Percentiles rank a stretch among this genome's conserved stretches.
phyloP scores from a whole-genome alignment of 2,888 invertebrate species.

The Cancer borealis region DNA sequence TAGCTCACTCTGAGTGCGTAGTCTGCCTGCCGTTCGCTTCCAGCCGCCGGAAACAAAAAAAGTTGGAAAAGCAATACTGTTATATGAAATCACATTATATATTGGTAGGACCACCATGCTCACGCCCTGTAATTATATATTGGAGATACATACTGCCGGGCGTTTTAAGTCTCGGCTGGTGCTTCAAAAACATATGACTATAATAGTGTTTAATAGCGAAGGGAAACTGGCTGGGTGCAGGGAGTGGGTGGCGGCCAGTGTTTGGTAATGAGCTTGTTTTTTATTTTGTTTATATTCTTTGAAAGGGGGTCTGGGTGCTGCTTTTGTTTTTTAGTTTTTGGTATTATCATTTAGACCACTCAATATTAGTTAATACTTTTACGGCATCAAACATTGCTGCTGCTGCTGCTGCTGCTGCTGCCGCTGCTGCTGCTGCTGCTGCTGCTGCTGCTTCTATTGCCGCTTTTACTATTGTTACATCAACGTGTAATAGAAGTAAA shows the following conservation, averaged over 20 bases:
- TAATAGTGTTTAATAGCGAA: background rate
- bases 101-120: background rate
- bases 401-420: too few relatives aligned
- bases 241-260: background rate
- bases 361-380: too few relatives aligned
- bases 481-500: too few relatives aligned
- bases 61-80: background rate
- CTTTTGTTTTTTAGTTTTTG: background rate
- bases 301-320: background rate
- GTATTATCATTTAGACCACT: too few relatives aligned
- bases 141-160: background rate
- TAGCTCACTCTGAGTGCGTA: background rate
- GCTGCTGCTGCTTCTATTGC: too few relatives aligned
- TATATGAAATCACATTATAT: slow-evolving; percentile 15
- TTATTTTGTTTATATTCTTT: background rate
- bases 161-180: background rate
- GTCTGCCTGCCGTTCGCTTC: background rate
- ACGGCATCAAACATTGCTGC: too few relatives aligned
- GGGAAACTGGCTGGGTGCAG: background rate
- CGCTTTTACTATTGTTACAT: too few relatives aligned
- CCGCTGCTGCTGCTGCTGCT: too few relatives aligned
- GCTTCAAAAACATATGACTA: background rate
- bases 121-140: slow-evolving; percentile 10
- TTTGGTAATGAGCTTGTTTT: background rate
- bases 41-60: background rate